A percentile compares a stretch with the other conserved stretches of the same genome.
Conservation (phyloP, 2,888 invertebrate genomes). For the Cerastis rubricosa region DNA sequence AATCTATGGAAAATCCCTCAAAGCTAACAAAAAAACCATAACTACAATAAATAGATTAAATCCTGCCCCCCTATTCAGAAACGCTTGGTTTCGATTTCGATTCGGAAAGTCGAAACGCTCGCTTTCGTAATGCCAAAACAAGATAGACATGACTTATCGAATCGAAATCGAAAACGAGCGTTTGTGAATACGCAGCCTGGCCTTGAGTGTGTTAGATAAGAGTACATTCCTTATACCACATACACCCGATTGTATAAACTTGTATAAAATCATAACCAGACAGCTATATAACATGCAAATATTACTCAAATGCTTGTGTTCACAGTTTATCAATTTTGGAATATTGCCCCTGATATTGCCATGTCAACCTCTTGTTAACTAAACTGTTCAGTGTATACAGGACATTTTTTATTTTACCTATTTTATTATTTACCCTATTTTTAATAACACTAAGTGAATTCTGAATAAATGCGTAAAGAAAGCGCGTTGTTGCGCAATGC, state of each 20-base stretch:
- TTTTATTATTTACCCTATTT: neutral
- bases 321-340: neutral
- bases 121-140: no score
- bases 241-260: neutral
- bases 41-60: conserved; percentile 7
- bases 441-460: neutral
- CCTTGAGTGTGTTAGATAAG: conserved; percentile 8
- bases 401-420: no score
- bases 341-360: neutral
- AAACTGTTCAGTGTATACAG: no score
- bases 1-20: neutral
- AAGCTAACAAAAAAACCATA: neutral
- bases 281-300: neutral
- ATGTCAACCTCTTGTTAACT: neutral
- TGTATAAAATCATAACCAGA: neutral
- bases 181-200: no score
- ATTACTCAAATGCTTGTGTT: neutral
- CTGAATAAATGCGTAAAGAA: neutral
- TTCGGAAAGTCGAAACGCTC: no score
- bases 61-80: no score
- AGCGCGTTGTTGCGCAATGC: neutral
- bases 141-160: no score
- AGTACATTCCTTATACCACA: neutral
- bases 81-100: no score
- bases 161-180: no score